Percentiles rank a stretch among this genome's conserved stretches.
Evolutionary conservation across 1,140 invertebrate genomes (phyloP).

Genomic region (Drosophila bocki): DNA sequence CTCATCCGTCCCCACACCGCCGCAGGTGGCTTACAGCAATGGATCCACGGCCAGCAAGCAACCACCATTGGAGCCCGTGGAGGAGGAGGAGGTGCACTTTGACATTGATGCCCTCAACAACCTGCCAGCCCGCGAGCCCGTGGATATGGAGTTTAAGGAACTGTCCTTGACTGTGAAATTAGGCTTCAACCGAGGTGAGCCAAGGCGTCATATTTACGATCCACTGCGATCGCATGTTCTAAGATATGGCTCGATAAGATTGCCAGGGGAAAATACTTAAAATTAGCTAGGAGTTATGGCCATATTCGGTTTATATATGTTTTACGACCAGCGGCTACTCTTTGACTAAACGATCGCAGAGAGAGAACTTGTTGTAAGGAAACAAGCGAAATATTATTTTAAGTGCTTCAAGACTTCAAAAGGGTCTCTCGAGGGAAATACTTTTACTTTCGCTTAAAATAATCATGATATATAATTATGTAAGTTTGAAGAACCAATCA

Average conservation of each 20-base stretch:
- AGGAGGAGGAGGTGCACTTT: slow-evolving; percentile 61
- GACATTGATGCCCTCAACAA: slow-evolving; percentile 84
- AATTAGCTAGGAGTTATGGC: slow-evolving; percentile 15
- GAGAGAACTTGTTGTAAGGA: not conserved
- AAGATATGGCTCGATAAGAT: slow-evolving; percentile 52
- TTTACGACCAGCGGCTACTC: slow-evolving; percentile 53
- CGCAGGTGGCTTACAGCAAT: slow-evolving; percentile 21
- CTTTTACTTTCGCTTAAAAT: not conserved
- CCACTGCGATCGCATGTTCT: slow-evolving; percentile 65
- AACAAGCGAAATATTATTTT: not conserved
- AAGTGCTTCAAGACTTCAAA: not conserved
- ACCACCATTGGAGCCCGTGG: slow-evolving; percentile 52
- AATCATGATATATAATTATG: not conserved
- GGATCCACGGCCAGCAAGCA: slow-evolving; percentile 28
- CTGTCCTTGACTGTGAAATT: slow-evolving; percentile 89
- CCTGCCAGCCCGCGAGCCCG: slow-evolving; percentile 86
- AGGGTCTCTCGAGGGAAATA: too few species aligned
- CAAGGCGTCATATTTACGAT: slow-evolving; percentile 30
- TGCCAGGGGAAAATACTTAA: slow-evolving; percentile 27
- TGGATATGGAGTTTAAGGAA: slow-evolving; percentile 91
- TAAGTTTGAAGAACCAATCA: not conserved
- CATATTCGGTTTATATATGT: slow-evolving; percentile 49
- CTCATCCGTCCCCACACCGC: slow-evolving; percentile 23
- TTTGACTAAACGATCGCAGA: slow-evolving; percentile 11
- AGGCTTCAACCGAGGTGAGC: slow-evolving; percentile 89